These are phyloP conservation scores for Plagodis dolabraria DNA, from an alignment of 2,888 invertebrate genomes.

Conservation along the genomic window DNA sequence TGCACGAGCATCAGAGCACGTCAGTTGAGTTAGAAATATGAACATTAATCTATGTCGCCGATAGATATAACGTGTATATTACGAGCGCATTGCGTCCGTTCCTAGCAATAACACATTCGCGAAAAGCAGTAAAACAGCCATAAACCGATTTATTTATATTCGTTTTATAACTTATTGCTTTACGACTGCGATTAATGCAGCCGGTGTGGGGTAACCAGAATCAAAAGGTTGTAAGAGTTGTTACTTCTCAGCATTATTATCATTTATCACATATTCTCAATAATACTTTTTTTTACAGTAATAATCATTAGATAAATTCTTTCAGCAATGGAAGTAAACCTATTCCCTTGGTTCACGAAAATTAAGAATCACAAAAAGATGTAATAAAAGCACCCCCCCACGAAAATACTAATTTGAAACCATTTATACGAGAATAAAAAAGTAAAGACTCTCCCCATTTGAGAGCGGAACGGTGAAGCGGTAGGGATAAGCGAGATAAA, in stretches of 20 bases:
- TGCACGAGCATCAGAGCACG: slow-evolving; percentile 22
- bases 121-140: slow-evolving; percentile 67
- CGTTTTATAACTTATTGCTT: slow-evolving; percentile 73
- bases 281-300: no score
- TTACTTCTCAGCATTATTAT: slow-evolving; percentile 1
- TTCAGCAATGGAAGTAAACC: slow-evolving; percentile 11
- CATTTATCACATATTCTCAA: neutral
- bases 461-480: slow-evolving; percentile 55
- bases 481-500: slow-evolving; percentile 64
- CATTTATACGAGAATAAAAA: slow-evolving; percentile 67
- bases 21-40: slow-evolving; percentile 13
- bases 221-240: slow-evolving; percentile 31
- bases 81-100: slow-evolving; percentile 49
- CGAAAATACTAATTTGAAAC: slow-evolving; percentile 71
- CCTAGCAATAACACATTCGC: slow-evolving; percentile 66
- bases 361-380: slow-evolving; percentile 50
- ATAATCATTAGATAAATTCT: no score
- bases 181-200: slow-evolving; percentile 69
- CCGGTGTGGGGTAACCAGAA: slow-evolving; percentile 58
- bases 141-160: slow-evolving; percentile 74
- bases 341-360: slow-evolving; percentile 26
- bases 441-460: slow-evolving; percentile 61
- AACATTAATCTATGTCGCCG: slow-evolving; percentile 29
- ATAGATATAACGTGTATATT: slow-evolving; percentile 29
- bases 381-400: slow-evolving; percentile 63